Evolutionary conservation across 37 sponge, comb jelly and placozoan genomes (phyloP), one percentile per base, ranked within the genome.

Genomic region (Dysidea cf. avara): DNA sequence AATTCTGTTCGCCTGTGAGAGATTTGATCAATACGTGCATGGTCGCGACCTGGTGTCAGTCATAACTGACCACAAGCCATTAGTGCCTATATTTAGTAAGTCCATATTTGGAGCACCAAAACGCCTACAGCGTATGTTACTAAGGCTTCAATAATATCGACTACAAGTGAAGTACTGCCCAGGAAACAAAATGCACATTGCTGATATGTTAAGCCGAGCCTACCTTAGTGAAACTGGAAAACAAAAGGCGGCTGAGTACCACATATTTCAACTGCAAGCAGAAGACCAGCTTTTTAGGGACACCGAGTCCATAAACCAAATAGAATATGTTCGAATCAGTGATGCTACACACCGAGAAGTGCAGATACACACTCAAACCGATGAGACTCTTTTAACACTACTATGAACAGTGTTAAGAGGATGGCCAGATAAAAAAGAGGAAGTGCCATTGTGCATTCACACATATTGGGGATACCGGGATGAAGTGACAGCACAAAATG

Each of bases 1-100:
- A 39, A 81, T 81, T 30, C 60, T 81, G 37, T 81, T 66, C 25
- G 82, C 67, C 2, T 81, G 83, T 68, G 69, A 82, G 18, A 67
- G 68, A 59, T 82, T 82, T 48, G 69, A 75, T 1, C 35, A 51
- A 3, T 82, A 82, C 20, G 13, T 74, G 22, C 74, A 74, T 60
- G 83, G 83, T 16, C 33, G 75, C 36, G 58, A 68, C 0, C 39
- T 24, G 5, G 75, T 82, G 17, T 1, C 58, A 2, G 60, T 82
- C 7, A 69, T 68, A n/a, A 73, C 76, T 1, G 83, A 82, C 59
- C 82, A 81, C 59, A 50, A 82, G 50, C 83, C 83, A 5, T 50
- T 86, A 16, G 74, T 53, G 39, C n/a, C 59, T 0, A 75, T 74
- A 22, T 5, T 81, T 4, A 3, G 5, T 14, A 86, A 86, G 67